These are phyloP conservation scores for Serranus cabrilla DNA, from an alignment of 2,797 vertebrate species.

Conservation along the genomic window DNA sequence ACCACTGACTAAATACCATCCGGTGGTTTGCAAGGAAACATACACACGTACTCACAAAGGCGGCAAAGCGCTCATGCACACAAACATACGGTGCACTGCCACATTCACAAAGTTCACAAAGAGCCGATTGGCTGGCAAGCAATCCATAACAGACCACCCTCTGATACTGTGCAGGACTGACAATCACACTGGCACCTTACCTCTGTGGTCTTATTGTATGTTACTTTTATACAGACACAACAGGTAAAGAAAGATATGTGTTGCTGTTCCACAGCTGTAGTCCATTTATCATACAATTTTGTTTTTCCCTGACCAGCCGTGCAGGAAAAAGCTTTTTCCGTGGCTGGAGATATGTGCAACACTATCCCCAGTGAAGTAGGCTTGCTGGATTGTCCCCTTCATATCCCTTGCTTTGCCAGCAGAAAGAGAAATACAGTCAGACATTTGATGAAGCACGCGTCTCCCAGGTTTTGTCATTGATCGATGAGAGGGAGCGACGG, in stretches of 20 bases:
- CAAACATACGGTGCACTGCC: background rate
- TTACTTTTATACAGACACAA: background rate
- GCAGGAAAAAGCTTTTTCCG: slow-evolving; percentile 16
- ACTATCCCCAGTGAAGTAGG: slow-evolving; percentile 20
- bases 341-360: slow-evolving; percentile 13
- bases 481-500: slow-evolving; percentile 70
- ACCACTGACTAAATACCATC: slow-evolving; percentile 82
- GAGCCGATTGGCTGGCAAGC: slow-evolving; percentile 29
- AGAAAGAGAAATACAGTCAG: slow-evolving; percentile 73
- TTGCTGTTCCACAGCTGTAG: slow-evolving; percentile 15
- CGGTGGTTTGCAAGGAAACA: slow-evolving; percentile 59
- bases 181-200: too few species aligned
- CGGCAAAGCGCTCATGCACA: slow-evolving; percentile 21
- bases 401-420: slow-evolving; percentile 67
- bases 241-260: slow-evolving; percentile 15
- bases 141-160: slow-evolving; percentile 45
- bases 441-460: slow-evolving; percentile 80
- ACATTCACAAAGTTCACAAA: slow-evolving; percentile 47
- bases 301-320: background rate
- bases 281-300: slow-evolving; percentile 17
- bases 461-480: slow-evolving; percentile 80
- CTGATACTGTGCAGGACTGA: slow-evolving; percentile 38
- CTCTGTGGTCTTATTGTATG: background rate
- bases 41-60: slow-evolving; percentile 26
- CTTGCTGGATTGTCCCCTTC: slow-evolving; percentile 49